These are phyloP conservation scores for Platycheirus albimanus DNA, from an alignment of 2,888 invertebrate genomes.

Conservation along the genomic window DNA sequence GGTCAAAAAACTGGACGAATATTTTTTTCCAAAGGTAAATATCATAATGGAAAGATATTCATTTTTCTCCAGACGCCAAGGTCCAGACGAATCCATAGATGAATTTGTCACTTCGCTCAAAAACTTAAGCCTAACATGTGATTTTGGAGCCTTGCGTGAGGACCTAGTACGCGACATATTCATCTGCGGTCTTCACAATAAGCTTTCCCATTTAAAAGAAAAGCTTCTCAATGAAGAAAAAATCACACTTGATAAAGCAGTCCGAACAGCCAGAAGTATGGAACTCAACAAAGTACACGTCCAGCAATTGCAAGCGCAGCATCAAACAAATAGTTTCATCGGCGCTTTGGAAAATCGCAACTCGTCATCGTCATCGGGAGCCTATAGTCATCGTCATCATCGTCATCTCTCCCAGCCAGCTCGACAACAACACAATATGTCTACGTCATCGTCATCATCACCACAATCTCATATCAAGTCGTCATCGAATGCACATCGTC, in stretches of 20 bases:
- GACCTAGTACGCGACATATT: conserved; percentile 68
- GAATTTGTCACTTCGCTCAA: conserved; percentile 25
- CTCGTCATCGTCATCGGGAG: not conserved
- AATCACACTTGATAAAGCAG: conserved; percentile 51
- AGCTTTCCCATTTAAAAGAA: conserved; percentile 60
- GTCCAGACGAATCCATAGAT: no score
- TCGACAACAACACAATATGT: no score
- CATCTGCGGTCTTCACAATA: conserved; percentile 59
- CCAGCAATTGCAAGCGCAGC: conserved; percentile 38
- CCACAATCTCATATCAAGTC: no score
- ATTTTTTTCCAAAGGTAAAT: conserved; percentile 57
- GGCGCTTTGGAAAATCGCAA: conserved; percentile 13
- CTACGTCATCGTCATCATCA: no score
- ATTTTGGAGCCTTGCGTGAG: conserved; percentile 61
- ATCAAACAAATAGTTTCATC: conserved; percentile 21
- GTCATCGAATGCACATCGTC: no score
- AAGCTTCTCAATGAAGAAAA: conserved; percentile 65
- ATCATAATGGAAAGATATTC: conserved; percentile 50
- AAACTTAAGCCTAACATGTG: conserved; percentile 40
- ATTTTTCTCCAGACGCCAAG: no score
- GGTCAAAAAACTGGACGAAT: conserved; percentile 38
- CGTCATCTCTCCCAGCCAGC: not conserved
- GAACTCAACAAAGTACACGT: conserved; percentile 57
- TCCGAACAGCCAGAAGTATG: conserved; percentile 59
- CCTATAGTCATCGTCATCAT: conserved; percentile 6